Conservation (phyloP, 30 jellyfish, hydroid and myxozoan species). For the Pelagia noctiluca region DNA sequence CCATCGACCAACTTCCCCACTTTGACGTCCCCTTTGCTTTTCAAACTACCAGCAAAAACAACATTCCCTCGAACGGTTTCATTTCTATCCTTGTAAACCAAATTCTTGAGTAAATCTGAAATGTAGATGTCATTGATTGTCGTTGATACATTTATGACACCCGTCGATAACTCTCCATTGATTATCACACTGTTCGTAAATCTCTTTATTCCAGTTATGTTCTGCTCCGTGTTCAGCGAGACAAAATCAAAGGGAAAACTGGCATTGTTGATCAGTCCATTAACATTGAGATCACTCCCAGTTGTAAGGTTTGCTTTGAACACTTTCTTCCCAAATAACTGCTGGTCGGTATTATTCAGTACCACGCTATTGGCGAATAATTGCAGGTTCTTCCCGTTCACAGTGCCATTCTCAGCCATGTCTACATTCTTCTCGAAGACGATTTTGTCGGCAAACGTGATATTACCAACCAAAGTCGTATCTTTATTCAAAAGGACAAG, state of each 20-base stretch:
- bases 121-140: conserved; percentile 83
- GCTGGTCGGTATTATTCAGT: conserved; percentile 57
- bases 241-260: conserved; percentile 81
- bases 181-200: conserved; percentile 47
- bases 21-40: conserved; percentile 56
- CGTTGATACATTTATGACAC: conserved; percentile 35
- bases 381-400: conserved; percentile 72
- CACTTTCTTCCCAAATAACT: conserved; percentile 31
- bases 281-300: conserved; percentile 25
- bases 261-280: conserved; percentile 59
- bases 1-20: conserved; percentile 84
- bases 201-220: conserved; percentile 68
- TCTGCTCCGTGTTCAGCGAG: conserved; percentile 67
- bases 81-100: conserved; percentile 59
- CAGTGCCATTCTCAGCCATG: conserved; percentile 15
- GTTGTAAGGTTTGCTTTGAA: conserved; percentile 20
- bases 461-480: not conserved
- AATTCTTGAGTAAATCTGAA: conserved; percentile 70
- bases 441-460: conserved; percentile 37
- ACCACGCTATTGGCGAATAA: conserved; percentile 63
- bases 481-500: conserved; percentile 20
- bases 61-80: conserved; percentile 71
- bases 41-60: conserved; percentile 52
- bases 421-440: conserved; percentile 10
- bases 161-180: conserved; percentile 41